phyloP scores from a whole-genome alignment of 2,888 invertebrate species.

The Diaperis boleti region DNA sequence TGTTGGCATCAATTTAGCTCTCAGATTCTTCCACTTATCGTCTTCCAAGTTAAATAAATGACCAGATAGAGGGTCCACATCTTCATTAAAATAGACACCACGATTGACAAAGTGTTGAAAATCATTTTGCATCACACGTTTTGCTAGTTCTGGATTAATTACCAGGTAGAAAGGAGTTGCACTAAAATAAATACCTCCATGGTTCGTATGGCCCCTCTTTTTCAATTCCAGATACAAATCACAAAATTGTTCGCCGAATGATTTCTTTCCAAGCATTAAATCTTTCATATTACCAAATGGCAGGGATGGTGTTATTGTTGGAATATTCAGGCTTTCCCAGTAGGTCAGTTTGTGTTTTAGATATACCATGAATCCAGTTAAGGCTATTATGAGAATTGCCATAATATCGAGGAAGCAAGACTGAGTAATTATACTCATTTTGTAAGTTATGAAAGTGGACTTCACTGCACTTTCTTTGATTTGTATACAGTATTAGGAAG shows the following conservation, averaged over 20 bases:
- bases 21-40: conserved; percentile 38
- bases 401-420: neutral
- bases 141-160: conserved; percentile 56
- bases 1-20: conserved; percentile 46
- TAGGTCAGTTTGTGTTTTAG: conserved; percentile 42
- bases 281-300: conserved; percentile 52
- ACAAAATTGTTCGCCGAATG: conserved; percentile 32
- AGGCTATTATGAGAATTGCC: too few species aligned
- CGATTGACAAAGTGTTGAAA: conserved; percentile 58
- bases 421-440: too few species aligned
- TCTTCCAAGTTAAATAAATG: conserved; percentile 45
- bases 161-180: conserved; percentile 28
- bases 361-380: neutral
- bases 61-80: conserved; percentile 52
- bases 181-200: conserved; percentile 59
- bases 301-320: conserved; percentile 47
- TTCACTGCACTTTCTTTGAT: too few species aligned
- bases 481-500: too few species aligned
- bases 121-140: conserved; percentile 56
- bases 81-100: conserved; percentile 52
- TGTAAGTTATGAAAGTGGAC: too few species aligned
- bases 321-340: conserved; percentile 45
- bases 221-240: conserved; percentile 46
- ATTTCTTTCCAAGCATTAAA: conserved; percentile 4
- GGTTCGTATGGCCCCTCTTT: conserved; percentile 36